Base-by-base conservation (phyloP, 92 coral and sea anemone genomes). In the Epizoanthus illoricatus region DNA sequence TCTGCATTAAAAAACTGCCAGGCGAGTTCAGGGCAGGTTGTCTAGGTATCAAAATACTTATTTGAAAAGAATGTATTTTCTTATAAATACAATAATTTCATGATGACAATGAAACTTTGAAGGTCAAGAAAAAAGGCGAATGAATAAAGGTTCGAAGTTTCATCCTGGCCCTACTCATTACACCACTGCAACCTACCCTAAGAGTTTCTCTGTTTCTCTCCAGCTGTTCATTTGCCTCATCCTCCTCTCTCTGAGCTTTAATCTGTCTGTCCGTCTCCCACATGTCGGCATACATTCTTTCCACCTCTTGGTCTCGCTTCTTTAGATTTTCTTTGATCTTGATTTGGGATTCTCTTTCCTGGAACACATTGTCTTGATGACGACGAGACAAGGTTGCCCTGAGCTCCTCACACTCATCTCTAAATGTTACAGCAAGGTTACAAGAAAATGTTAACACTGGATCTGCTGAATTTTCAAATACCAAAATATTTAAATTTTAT, bases 321-420 rank as follows among this genome's bases (percentile, higher is more conserved):
- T 90, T 91, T 73, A 87, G 89, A 55, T 89, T 92, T 67, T 93
- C 90, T 78, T 97, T 97, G 87, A 97, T 87, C 52, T 86, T 85
- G 28, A 97, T 86, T 79, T 97, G 99, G 49, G 92, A 94, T 45
- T 90, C 84, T 7, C 99, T 88, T 76, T 97, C 99, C 8, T 65
- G 85, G 69, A 91, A 97, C 55, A 97, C 97, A 49, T 86, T 95
- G 85, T 97, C 99, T 87, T 92, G 99, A 75, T 97, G 93, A 11
- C 92, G 93, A 65, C 90, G 89, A 63, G 94, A 91, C 49, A 94
- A 88, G 0, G 94, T 91, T 45, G 94, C 85, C n/a, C 99, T 85
- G 1, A 97, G 93, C 75, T 97, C 99, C 57, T 97, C 99, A 55
- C 99, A 97, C 52, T 97, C 92, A 18, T 90, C 92, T 56, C 99